Conservation (phyloP, 2,888 invertebrate species). For the Labia minor region DNA sequence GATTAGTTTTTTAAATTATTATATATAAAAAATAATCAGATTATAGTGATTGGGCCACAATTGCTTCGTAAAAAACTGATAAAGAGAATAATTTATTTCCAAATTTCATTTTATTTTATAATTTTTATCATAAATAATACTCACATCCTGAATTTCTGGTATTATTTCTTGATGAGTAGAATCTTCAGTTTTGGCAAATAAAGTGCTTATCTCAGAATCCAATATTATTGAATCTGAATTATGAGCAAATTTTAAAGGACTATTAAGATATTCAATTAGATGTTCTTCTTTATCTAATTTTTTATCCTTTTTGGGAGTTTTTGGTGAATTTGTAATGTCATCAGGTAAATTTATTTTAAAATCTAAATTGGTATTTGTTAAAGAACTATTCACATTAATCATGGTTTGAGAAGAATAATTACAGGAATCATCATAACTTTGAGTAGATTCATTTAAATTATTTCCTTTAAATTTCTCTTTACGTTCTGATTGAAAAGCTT, state of each 20-base stretch:
- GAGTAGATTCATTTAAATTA: background rate
- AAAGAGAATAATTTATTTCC: too few species aligned
- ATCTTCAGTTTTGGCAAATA: background rate
- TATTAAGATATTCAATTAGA: conserved; percentile 30
- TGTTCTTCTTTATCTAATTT: conserved; percentile 25
- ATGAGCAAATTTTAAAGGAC: conserved; percentile 23
- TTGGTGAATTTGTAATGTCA: background rate
- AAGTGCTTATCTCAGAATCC: background rate
- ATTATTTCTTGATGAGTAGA: background rate
- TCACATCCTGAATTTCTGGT: background rate
- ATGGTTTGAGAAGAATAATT: background rate
- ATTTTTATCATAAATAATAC: too few species aligned
- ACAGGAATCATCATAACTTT: background rate
- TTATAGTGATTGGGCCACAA: too few species aligned
- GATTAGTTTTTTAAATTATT: too few species aligned
- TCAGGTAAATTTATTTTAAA: background rate
- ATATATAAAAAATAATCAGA: too few species aligned
- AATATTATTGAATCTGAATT: background rate
- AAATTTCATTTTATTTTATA: too few species aligned
- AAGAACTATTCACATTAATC: background rate
- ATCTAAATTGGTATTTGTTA: background rate
- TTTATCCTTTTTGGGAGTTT: background rate
- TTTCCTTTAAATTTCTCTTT: conserved; percentile 15
- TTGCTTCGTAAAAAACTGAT: too few species aligned
- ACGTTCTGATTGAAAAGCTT: conserved; percentile 41